Evolutionary conservation across 2,888 invertebrate species (phyloP), one percentile per base, ranked within the genome.

Genomic region (Agonopterix arenella): DNA sequence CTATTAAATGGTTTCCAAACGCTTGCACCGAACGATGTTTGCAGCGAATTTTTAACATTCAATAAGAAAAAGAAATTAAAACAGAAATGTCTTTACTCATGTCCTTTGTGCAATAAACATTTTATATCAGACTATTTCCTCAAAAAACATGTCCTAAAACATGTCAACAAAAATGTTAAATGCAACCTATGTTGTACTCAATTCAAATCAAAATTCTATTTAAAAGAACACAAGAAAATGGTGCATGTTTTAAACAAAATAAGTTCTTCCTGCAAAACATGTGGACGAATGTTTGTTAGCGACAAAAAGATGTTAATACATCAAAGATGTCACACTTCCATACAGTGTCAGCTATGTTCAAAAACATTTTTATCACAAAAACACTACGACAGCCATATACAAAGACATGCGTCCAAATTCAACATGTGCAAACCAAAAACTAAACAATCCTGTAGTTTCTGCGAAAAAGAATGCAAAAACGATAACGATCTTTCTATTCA

Each of bases 101-200:
- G 88, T 49, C 83, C 82, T 0, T 18, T 81, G 0, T 89, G 88
- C 46, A 68, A 58, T 46, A 88, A 88, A 62, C 65, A 73, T 56
- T 86, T 86, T 11, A 68, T 88, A n/a, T 80, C 86, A 0, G 76
- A 77, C 45, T 84, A 84, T 64, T 85, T 83, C 57, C 52, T 86
- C 1, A 79, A 73, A 50, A 73, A 68, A 45, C 88, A 89, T 51
- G 51, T 81, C 8, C 38, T 78, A 3, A 84, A 76, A 55, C 88
- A 89, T 55, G 44, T 69, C 0, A 59, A 66, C 10, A 68, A 51
- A 8, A 74, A 67, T 53, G 61, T 70, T 0, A 36, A 64, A 2
- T 89, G 88, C 49, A 58, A 56, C n/a, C 36, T 61, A 1, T 89
- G 88, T 48, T 47, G 54, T 0, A 48, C 47, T 1, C 47, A 53